phyloP scores from a whole-genome alignment of 2,113 vertebrate species.

The Agapornis roseicollis region DNA sequence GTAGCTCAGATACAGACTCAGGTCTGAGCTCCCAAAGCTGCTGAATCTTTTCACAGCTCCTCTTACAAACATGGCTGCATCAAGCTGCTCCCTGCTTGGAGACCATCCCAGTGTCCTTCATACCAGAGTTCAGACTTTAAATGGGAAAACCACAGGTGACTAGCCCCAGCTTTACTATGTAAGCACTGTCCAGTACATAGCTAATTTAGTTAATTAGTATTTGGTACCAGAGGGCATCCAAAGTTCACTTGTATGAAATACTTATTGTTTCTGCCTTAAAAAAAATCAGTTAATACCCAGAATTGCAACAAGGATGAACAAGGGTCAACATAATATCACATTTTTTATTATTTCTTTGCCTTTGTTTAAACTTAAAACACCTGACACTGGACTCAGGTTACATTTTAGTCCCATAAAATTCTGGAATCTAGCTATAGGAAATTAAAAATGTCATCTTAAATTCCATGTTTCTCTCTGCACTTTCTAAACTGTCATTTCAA shows the following conservation, averaged over 20 bases:
- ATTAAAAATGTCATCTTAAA: neutral
- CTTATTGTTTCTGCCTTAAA: neutral
- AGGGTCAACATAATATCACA: neutral
- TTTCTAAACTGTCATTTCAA: neutral
- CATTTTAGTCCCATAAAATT: neutral
- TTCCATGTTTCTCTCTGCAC: neutral
- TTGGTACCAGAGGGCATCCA: neutral
- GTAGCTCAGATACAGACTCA: neutral
- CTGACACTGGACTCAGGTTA: neutral
- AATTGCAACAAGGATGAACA: neutral
- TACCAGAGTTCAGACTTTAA: neutral
- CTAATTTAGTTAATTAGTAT: neutral
- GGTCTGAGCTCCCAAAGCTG: rapidly evolving
- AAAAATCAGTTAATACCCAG: neutral
- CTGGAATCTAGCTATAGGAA: neutral
- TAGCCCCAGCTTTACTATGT: neutral
- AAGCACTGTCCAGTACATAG: neutral
- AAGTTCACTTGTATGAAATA: neutral
- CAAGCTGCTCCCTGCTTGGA: neutral
- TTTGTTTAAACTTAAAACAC: neutral
- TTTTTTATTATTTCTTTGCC: neutral
- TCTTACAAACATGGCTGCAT: neutral
- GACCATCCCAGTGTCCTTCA: neutral
- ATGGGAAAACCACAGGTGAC: neutral
- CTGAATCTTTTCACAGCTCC: neutral